Percentiles rank a stretch among this genome's conserved stretches.
Conservation (phyloP, 2,888 invertebrate species). For the Hypomecis punctinalis region DNA sequence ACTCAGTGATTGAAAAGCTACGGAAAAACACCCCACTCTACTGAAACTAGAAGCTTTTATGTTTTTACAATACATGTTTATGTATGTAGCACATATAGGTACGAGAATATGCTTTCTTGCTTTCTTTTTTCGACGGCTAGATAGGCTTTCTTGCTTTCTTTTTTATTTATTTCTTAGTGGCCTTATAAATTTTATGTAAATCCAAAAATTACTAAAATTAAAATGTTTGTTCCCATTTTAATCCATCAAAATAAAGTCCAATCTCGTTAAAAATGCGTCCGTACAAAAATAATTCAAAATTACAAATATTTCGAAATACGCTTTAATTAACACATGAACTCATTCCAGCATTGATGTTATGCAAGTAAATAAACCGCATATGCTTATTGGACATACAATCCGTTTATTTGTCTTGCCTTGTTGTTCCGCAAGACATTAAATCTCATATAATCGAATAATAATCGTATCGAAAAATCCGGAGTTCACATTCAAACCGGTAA, state of each 20-base stretch:
- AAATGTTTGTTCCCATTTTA: too few species aligned
- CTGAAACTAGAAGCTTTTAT: slow-evolving; percentile 12
- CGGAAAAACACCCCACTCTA: slow-evolving; percentile 27
- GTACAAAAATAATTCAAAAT: too few species aligned
- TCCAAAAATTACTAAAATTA: background rate
- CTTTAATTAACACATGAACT: too few species aligned
- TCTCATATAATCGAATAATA: background rate
- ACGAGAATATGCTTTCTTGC: background rate
- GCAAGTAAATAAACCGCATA: too few species aligned
- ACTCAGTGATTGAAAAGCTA: slow-evolving; percentile 39
- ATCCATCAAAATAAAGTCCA: too few species aligned
- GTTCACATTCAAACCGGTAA: background rate
- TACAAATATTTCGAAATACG: too few species aligned
- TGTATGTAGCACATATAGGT: background rate
- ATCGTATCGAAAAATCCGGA: background rate
- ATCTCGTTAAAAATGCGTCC: too few species aligned
- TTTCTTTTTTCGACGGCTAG: background rate
- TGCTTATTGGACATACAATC: too few species aligned
- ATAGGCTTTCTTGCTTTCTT: too few species aligned
- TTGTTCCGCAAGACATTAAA: background rate
- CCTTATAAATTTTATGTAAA: background rate
- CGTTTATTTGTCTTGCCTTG: too few species aligned
- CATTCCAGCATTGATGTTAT: too few species aligned
- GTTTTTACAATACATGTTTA: background rate
- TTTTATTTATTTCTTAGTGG: background rate